Evolutionary conservation across 2,113 vertebrate species (phyloP), one percentile per base, ranked within the genome.

Genomic region (Ellobius talpinus): DNA sequence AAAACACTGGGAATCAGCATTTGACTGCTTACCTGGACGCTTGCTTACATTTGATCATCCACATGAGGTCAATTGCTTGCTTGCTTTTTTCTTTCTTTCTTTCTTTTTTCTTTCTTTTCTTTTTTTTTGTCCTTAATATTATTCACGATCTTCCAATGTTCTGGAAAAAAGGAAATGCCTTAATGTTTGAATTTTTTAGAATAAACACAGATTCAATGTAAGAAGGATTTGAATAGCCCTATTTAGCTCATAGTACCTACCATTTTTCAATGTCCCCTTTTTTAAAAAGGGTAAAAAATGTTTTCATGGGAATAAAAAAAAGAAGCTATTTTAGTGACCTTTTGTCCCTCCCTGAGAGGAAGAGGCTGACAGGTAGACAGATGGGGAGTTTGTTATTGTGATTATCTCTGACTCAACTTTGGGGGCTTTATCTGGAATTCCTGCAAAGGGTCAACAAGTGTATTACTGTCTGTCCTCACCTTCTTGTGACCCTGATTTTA

Each of bases 281-380:
- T 63, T 61, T 96, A 95, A 77, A 89, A 97, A 39, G 97, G 98
- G 95, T 90, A 76, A 93, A 97, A 50, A 97, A 98, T 94, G 88
- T 89, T 96, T 98, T 97, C 98, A 98, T 99, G 99, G 99, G 99
- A 66, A 72, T 36, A 3, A 73, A 52, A 29, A 77, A 99, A 99
- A 99, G 98, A 98, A 98, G 99, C 98, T 99, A 99, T 99, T 99
- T 98, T 98, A 96, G 97, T 99, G 99, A 99, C 99, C 99, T 99
- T 98, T 98, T 99, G 99, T 99, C 98, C 98, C 98, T 99, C 99
- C 98, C 98, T 95, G 97, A 98, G 99, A 99, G 99, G 99, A 99
- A 99, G 99, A 98, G 98, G 19, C 97, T 99, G 99, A 99, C 99
- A 99, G 99, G 99, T 99, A 99, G 99, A 99, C 99, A 99, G 99